Percentiles rank a stretch among this genome's conserved stretches.
Conservation (phyloP, 2,113 vertebrate genomes). For the Vimba vimba region DNA sequence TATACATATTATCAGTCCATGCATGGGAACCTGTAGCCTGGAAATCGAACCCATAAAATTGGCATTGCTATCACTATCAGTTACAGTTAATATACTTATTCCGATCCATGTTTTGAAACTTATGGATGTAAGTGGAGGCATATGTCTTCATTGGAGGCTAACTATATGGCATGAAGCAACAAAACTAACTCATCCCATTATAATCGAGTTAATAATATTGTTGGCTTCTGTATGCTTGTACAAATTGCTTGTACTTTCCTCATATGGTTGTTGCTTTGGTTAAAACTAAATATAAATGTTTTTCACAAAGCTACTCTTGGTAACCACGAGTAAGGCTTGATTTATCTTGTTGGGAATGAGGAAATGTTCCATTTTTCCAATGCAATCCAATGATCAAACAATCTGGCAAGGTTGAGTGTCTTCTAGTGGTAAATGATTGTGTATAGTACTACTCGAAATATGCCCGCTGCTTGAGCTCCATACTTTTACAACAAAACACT, state of each 20-base stretch:
- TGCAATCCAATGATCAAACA: conserved; percentile 49
- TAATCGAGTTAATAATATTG: neutral
- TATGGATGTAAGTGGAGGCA: neutral
- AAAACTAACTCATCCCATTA: neutral
- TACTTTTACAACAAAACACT: conserved; percentile 39
- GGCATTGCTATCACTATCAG: no score
- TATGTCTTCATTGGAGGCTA: neutral
- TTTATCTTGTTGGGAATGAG: conserved; percentile 4
- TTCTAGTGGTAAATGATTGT: conserved; percentile 63
- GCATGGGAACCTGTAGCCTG: no score
- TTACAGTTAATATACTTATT: neutral
- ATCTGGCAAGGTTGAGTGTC: conserved; percentile 55
- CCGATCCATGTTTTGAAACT: neutral
- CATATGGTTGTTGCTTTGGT: neutral
- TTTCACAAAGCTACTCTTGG: neutral
- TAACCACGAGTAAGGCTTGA: neutral
- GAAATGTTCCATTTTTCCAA: conserved; percentile 24
- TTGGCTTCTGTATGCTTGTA: neutral
- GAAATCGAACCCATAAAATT: no score
- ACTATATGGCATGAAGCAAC: neutral
- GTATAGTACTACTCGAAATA: conserved; percentile 44
- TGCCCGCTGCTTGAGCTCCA: conserved; percentile 21
- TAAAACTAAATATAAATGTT: conserved; percentile 8
- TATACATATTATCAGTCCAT: no score
- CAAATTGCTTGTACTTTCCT: neutral